These are phyloP conservation scores for Catostomus latipinnis DNA, from an alignment of 2,797 vertebrate species.

Conservation along the genomic window DNA sequence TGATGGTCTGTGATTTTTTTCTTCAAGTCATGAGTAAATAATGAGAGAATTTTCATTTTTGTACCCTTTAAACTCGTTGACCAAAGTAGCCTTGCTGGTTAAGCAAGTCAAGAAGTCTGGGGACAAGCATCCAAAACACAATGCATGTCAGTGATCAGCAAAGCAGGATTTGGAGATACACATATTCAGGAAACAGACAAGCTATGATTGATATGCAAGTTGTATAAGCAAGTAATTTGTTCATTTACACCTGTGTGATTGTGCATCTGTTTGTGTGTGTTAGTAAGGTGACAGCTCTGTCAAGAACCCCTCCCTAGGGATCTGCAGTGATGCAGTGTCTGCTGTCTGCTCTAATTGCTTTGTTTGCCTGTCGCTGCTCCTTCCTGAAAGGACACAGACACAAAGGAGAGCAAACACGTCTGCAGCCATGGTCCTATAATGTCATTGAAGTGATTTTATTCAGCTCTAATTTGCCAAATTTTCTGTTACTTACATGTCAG, in stretches of 20 bases:
- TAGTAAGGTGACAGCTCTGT: constrained; percentile 26
- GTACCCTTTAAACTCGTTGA: too few relatives aligned
- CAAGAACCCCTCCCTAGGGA: constrained; percentile 42
- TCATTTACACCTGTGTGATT: not conserved
- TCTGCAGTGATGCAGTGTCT: constrained; percentile 46
- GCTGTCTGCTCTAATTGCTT: constrained; percentile 54
- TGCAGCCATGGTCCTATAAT: constrained; percentile 31
- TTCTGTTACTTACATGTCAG: not conserved
- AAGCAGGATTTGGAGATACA: not conserved
- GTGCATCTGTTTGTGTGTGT: not conserved
- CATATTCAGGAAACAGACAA: not conserved
- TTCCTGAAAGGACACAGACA: constrained; percentile 41
- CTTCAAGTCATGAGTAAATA: too few relatives aligned
- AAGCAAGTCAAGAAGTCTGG: too few relatives aligned
- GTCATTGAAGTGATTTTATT: constrained; percentile 42
- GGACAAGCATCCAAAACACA: too few relatives aligned
- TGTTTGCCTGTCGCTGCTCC: constrained; percentile 48
- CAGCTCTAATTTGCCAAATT: constrained; percentile 1
- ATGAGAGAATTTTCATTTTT: too few relatives aligned
- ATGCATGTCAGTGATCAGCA: too few relatives aligned
- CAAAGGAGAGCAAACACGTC: constrained; percentile 29
- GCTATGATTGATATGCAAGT: not conserved
- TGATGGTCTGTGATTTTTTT: too few relatives aligned
- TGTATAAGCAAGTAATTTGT: constrained; percentile 6
- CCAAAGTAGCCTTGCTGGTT: too few relatives aligned